A percentile compares a stretch with the other conserved stretches of the same genome.
These are phyloP conservation scores for Acanthosoma haemorrhoidale DNA, from an alignment of 2,888 invertebrate genomes.

Conservation along the genomic window DNA sequence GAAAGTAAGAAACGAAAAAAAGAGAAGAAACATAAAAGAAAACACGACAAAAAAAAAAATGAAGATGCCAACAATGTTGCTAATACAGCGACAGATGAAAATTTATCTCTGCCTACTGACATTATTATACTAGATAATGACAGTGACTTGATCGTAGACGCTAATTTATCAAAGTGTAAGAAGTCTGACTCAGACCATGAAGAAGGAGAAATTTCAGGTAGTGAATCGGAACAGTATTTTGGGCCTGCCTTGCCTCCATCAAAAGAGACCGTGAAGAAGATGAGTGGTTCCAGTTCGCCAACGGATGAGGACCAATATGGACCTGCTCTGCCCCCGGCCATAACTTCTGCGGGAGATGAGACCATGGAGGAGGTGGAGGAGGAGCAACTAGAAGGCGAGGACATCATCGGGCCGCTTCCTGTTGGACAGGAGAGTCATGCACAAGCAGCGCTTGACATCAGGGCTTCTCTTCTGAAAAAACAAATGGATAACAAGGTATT, in stretches of 20 bases:
- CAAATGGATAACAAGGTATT: constrained; percentile 37
- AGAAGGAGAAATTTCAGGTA: constrained; percentile 27
- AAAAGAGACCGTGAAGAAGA: background rate
- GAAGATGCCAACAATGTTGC: background rate
- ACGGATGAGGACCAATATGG: constrained; percentile 26
- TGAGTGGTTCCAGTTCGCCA: constrained; percentile 29
- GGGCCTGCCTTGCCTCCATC: constrained; percentile 29
- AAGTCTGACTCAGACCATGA: background rate
- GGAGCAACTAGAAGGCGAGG: constrained; percentile 2
- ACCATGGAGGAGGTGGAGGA: background rate
- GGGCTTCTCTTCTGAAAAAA: constrained; percentile 36
- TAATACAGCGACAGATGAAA: background rate
- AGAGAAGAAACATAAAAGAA: constrained; percentile 24
- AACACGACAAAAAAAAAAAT: constrained; percentile 7
- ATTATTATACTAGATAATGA: constrained; percentile 1
- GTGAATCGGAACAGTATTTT: constrained; percentile 28
- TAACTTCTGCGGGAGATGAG: background rate
- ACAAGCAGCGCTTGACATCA: constrained; percentile 33
- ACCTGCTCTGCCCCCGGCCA: constrained; percentile 23
- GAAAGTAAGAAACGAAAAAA: constrained; percentile 23
- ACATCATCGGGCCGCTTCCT: constrained; percentile 32
- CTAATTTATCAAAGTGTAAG: background rate
- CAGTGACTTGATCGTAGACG: constrained; percentile 27
- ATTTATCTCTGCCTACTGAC: background rate
- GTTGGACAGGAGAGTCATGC: constrained; percentile 29